These are phyloP conservation scores for Arctia plantaginis DNA, from an alignment of 2,888 invertebrate species.

Conservation along the genomic window DNA sequence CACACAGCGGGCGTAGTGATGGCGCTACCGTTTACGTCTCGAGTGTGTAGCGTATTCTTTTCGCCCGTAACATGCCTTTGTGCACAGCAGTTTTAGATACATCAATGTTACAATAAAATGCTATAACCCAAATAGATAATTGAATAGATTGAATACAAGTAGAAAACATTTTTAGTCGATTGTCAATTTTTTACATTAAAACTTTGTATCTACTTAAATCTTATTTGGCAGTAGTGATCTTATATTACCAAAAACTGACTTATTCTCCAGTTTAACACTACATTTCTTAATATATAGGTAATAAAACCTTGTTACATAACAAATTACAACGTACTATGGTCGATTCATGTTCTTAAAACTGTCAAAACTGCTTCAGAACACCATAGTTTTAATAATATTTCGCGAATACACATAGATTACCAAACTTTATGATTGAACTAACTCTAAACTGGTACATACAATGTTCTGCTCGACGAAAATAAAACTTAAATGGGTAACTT, in stretches of 20 bases:
- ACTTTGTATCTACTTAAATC: conserved; percentile 80
- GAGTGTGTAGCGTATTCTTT: not conserved
- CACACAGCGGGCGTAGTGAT: conserved; percentile 4
- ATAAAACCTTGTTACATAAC: conserved; percentile 74
- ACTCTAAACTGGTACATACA: conserved; percentile 59
- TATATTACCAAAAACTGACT: conserved; percentile 74
- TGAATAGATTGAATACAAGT: conserved; percentile 72
- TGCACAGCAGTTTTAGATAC: not conserved
- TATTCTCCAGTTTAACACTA: conserved; percentile 73
- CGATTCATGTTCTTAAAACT: conserved; percentile 60
- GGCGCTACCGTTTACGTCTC: not conserved
- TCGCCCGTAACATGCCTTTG: not conserved
- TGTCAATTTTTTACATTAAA: conserved; percentile 76
- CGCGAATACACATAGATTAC: conserved; percentile 66
- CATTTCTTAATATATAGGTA: conserved; percentile 70
- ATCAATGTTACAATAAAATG: conserved; percentile 43
- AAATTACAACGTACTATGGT: conserved; percentile 76
- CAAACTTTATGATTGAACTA: conserved; percentile 66
- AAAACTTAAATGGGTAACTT: conserved; percentile 57
- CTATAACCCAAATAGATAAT: conserved; percentile 52
- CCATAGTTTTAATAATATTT: conserved; percentile 57
- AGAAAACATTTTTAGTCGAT: conserved; percentile 75
- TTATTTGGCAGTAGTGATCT: conserved; percentile 84
- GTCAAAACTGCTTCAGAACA: conserved; percentile 65
- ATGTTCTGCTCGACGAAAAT: conserved; percentile 51